Conservation (phyloP, 2,888 invertebrate genomes). For the Augochlorella aurata region DNA sequence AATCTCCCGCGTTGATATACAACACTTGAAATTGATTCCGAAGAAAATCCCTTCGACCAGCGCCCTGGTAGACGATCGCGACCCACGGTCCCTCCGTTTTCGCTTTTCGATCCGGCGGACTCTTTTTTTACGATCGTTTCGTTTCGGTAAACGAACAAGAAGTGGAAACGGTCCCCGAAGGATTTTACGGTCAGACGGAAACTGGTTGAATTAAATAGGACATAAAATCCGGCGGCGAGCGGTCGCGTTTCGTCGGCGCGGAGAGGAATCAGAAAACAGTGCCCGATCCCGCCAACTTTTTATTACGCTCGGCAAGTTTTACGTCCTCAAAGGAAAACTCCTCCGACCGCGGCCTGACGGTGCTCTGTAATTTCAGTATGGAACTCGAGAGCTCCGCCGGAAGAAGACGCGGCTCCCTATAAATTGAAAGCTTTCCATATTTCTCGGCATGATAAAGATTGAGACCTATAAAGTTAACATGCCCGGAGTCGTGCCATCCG, state of each 20-base stretch:
- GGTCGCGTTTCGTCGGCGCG: constrained; percentile 42
- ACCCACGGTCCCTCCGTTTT: too few species aligned
- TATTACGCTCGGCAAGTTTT: constrained; percentile 58
- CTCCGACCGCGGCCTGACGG: constrained; percentile 21
- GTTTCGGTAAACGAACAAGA: background rate
- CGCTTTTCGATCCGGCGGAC: background rate
- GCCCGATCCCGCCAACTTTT: constrained; percentile 47
- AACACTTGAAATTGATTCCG: constrained; percentile 31
- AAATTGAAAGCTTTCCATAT: constrained; percentile 38
- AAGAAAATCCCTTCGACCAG: background rate
- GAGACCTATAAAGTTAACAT: constrained; percentile 24
- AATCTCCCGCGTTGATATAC: constrained; percentile 33
- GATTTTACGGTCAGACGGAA: constrained; percentile 27
- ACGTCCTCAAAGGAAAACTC: constrained; percentile 43
- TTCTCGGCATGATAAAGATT: constrained; percentile 30
- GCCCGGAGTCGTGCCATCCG: background rate
- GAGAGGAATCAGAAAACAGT: constrained; percentile 35
- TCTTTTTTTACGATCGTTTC: constrained; percentile 4
- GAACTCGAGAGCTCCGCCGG: constrained; percentile 26
- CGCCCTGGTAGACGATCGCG: too few species aligned
- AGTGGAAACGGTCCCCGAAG: background rate
- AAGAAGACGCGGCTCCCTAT: constrained; percentile 16
- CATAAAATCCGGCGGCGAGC: constrained; percentile 39
- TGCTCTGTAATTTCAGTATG: constrained; percentile 53
- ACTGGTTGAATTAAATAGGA: constrained; percentile 15